Evolutionary conservation across 2,888 invertebrate genomes (phyloP), one percentile per base, ranked within the genome.

Genomic region (Chymomyza amoena): DNA sequence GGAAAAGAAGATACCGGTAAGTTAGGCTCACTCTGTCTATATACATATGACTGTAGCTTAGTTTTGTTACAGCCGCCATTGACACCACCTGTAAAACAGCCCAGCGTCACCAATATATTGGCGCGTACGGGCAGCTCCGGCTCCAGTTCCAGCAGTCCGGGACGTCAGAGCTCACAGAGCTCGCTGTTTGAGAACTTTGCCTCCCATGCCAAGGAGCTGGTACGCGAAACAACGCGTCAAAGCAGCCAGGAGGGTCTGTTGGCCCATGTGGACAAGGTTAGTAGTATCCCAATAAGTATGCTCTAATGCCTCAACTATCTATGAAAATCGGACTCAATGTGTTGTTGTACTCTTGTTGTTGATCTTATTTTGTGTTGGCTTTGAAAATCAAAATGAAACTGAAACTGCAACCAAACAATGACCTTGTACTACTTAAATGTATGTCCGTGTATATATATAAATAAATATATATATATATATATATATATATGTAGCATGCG

Each of bases 241-340:
- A 96, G 96, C 90, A 97, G 97, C 85, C 97, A 97, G 90, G 97
- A 97, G 90, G 97, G 97, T 32, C 89, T 97, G 6, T 92, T 97
- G 9, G 96, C 97, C 2, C 97, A 97, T 75, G 96, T 97, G 94
- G 97, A 97, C 88, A 97, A 97, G 95, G 96, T 97, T 92, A 81
- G 89, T 75, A 54, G 52, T 16, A 18, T 16, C 36, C 28, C 25
- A 66, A 61, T 25, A 25, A 52, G 66, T 66, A 70, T 77, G 69
- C 65, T 18, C n/a, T 16, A 7, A 54, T 54, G 7, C 18, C 0
- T 16, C 10, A 51, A 16, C 9, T 9, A 16, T 45, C n/a, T n/a
- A 13, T 45, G 39, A 66, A 28, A 70, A 61, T 62, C 56, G 66
- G 65, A 75, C 69, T 86, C 67, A 72, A 81, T 89, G 84, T 87